These are phyloP conservation scores for Leptogaster cylindrica DNA, from an alignment of 2,888 invertebrate genomes.

Conservation along the genomic window DNA sequence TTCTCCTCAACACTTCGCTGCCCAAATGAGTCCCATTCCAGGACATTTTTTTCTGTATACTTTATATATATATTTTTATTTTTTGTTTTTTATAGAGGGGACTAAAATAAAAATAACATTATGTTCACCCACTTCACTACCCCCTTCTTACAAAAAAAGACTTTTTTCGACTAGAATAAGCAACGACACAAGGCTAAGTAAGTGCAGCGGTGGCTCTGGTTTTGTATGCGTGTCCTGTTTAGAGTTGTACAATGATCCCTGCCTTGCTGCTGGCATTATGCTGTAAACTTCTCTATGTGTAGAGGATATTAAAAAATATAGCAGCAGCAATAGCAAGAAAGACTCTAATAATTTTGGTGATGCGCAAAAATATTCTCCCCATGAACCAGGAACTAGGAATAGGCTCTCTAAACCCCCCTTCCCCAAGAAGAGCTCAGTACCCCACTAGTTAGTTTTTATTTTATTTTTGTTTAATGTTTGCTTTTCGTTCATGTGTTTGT, in stretches of 20 bases:
- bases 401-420: conserved; percentile 15
- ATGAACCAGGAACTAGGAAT: background rate
- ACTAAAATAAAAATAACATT: conserved; percentile 34
- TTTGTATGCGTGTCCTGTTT: conserved; percentile 1
- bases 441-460: conserved; percentile 41
- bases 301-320: conserved; percentile 37
- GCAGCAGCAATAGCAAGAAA: conserved; percentile 21
- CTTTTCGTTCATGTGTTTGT: conserved; percentile 26
- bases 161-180: conserved; percentile 31
- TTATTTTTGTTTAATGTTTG: too few species aligned
- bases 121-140: conserved; percentile 34
- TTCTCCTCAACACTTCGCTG: background rate
- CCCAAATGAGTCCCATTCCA: background rate
- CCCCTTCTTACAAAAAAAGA: conserved; percentile 37
- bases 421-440: background rate
- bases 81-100: too few species aligned
- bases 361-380: conserved; percentile 43
- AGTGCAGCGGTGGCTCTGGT: background rate
- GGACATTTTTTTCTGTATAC: background rate
- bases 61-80: too few species aligned
- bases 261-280: background rate
- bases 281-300: conserved; percentile 30
- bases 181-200: conserved; percentile 16
- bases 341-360: conserved; percentile 46
- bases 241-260: background rate